Evolutionary conservation across 2,797 vertebrate genomes (phyloP).

Genomic region (Mergus octosetaceus): DNA sequence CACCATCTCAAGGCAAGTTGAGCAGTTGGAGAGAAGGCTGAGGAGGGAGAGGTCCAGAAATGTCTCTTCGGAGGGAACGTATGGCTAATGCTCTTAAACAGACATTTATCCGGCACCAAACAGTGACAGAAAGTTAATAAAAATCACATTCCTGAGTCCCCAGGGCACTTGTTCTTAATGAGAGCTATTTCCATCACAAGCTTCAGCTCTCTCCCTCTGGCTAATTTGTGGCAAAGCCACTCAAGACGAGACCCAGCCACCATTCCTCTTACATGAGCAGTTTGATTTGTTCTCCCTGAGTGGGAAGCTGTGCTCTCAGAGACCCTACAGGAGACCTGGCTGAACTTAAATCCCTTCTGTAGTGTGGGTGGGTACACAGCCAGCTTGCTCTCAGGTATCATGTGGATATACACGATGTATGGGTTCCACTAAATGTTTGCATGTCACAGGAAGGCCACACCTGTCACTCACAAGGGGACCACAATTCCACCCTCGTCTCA

Average conservation of each 20-base stretch:
- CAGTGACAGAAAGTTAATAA: slow-evolving; percentile 15
- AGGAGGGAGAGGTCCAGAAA: not conserved
- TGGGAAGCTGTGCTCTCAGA: not conserved
- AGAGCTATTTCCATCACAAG: not conserved
- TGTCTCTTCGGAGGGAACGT: not conserved
- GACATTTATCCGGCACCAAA: not conserved
- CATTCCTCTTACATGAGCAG: not conserved
- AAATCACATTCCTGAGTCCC: slow-evolving; percentile 4
- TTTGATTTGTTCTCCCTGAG: not conserved
- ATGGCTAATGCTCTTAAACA: not conserved
- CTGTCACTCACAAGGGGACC: not conserved
- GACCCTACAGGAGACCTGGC: not conserved
- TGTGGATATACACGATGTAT: no score
- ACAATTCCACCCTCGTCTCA: not conserved
- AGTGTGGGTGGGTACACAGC: not conserved
- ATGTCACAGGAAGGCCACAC: not conserved
- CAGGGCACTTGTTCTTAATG: not conserved
- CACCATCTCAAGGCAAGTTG: not conserved
- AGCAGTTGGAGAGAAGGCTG: not conserved
- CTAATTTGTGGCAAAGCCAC: not conserved
- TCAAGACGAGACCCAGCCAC: not conserved
- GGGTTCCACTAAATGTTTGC: not conserved
- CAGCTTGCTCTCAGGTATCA: not conserved
- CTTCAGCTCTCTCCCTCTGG: not conserved
- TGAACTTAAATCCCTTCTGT: not conserved